A percentile compares a stretch with the other conserved stretches of the same genome.
phyloP scores from a whole-genome alignment of 2,113 vertebrate genomes.

The Neolamprologus variostigma region DNA sequence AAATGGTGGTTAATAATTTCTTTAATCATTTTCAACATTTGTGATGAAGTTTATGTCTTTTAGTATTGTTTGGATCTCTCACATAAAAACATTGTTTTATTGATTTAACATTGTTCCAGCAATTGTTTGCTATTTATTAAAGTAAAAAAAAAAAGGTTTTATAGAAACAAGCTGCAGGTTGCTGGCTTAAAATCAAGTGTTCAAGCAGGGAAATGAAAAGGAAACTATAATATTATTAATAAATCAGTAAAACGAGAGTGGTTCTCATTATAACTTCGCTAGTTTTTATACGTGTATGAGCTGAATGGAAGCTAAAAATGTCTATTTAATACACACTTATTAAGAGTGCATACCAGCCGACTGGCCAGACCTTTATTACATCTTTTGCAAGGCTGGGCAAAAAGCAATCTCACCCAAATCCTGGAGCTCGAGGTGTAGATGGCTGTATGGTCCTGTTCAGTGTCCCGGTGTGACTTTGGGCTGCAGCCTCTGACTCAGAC shows the following conservation, averaged over 20 bases:
- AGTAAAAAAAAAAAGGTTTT: background rate
- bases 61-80: background rate
- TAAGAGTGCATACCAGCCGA: rapidly evolving
- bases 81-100: background rate
- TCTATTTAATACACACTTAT: background rate
- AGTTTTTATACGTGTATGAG: background rate
- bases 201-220: background rate
- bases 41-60: background rate
- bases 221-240: background rate
- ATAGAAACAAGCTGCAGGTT: background rate
- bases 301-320: background rate
- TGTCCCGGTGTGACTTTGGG: background rate
- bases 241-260: background rate
- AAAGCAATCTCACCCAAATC: slow-evolving; percentile 32
- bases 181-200: background rate
- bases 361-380: background rate
- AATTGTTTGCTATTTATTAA: background rate
- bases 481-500: background rate
- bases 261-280: background rate
- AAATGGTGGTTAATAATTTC: background rate
- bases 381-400: background rate
- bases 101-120: background rate
- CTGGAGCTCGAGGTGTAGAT: background rate
- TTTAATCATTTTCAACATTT: background rate
- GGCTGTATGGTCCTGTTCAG: background rate